Base-by-base conservation (phyloP, 2,888 invertebrate genomes). In the Mimachlamys varia region DNA sequence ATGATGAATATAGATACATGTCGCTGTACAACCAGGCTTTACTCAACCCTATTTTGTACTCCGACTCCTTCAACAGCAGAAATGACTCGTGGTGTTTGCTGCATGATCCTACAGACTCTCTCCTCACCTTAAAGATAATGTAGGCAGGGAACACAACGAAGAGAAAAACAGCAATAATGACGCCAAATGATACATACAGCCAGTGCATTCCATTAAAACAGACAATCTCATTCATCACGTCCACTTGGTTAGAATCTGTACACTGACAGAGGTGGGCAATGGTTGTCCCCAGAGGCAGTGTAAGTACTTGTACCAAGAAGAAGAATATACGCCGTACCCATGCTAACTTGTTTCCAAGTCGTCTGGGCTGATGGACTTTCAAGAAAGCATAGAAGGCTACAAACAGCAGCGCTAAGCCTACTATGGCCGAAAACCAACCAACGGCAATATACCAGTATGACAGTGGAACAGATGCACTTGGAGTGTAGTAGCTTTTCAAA, bases 21-120 rank as follows among this genome's bases (percentile, higher is more conserved):
- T 94, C 93, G 53, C 93, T 94, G 50, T 95, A 93, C 22, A 95
- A 92, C 95, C 95, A 96, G n/a, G 94, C 90, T 89, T 95, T 92
- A 90, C 96, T 95, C 76, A 96, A 92, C 38, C 96, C 96, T 38
- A 95, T 94, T 91, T 95, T 94, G 90, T 96, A 96, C 89, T 96
- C 96, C 22, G 94, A 94, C 93, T 96, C 96, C 90, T 96, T 96
- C 90, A 96, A 92, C 88, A 95, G 94, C n/a, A 96, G 91, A 91
- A 94, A 95, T 12, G 94, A 94, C 88, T 96, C 95, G 89, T 96
- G 96, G 62, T 95, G 94, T 44, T 95, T 92, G 1, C 92, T 44
- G n/a, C 94, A 94, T 38, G 94, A 93, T 12, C 94, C 93, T 90
- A 95, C 92, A 87, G 95, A 92, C 88, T 95, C 95, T 15, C 90